A percentile compares a stretch with the other conserved stretches of the same genome.
phyloP scores from a whole-genome alignment of 2,113 vertebrate species.

The Melanostigma gelatinosum region DNA sequence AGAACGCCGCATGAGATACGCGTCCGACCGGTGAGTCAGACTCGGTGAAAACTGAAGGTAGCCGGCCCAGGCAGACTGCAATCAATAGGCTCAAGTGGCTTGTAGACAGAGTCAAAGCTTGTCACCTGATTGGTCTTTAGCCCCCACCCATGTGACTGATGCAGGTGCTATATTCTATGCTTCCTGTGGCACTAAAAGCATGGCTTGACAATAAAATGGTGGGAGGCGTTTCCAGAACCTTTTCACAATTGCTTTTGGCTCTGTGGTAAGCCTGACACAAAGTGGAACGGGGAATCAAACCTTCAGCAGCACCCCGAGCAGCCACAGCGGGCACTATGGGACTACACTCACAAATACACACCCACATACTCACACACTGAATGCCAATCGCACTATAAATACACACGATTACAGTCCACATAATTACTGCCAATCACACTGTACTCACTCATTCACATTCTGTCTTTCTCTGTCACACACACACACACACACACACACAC shows the following conservation, averaged over 20 bases:
- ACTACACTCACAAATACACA: conserved; percentile 42
- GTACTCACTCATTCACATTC: conserved; percentile 22
- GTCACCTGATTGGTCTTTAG: conserved; percentile 62
- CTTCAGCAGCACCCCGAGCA: conserved; percentile 54
- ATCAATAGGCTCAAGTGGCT: conserved; percentile 45
- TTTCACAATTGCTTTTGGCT: conserved; percentile 67
- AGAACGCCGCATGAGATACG: neutral
- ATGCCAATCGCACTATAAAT: conserved; percentile 51
- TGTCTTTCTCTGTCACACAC: neutral
- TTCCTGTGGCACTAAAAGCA: conserved; percentile 73
- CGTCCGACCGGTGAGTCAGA: neutral
- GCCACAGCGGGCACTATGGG: conserved; percentile 54
- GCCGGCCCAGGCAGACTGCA: conserved; percentile 16
- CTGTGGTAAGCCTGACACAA: conserved; percentile 75
- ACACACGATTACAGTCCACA: conserved; percentile 60
- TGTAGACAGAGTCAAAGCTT: conserved; percentile 31
- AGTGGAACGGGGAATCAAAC: conserved; percentile 72
- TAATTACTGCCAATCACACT: conserved; percentile 65
- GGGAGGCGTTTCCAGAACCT: conserved; percentile 63
- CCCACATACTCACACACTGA: conserved; percentile 40
- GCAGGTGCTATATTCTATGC: conserved; percentile 54
- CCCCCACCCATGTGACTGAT: conserved; percentile 47
- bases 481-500: conserved; percentile 24
- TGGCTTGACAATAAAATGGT: conserved; percentile 56
- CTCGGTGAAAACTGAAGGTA: conserved; percentile 1